Percentiles rank a stretch among this genome's conserved stretches.
Conservation (phyloP, 2,797 vertebrate genomes). For the Denticeps clupeoides region DNA sequence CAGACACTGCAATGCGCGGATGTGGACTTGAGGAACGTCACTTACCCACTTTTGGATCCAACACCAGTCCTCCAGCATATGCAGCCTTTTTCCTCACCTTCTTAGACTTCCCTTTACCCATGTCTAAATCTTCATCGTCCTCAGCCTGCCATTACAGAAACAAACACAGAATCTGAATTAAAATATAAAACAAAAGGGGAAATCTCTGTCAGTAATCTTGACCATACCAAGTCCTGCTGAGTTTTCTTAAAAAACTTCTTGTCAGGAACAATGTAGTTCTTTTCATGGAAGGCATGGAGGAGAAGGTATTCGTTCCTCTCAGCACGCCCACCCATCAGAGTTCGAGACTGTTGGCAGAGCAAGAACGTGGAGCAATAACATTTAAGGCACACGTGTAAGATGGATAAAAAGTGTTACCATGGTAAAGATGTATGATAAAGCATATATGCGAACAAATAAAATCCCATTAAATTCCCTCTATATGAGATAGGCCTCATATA, state of each 20-base stretch:
- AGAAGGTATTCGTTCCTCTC: constrained; percentile 93
- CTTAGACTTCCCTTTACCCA: constrained; percentile 68
- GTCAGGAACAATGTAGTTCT: constrained; percentile 91
- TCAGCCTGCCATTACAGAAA: constrained; percentile 53
- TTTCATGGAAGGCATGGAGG: constrained; percentile 93
- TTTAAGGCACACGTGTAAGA: no score
- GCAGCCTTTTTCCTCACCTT: constrained; percentile 83
- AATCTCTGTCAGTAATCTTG: not conserved
- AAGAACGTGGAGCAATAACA: no score
- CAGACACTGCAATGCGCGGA: no score
- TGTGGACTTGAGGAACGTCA: not conserved
- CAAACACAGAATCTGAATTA: not conserved
- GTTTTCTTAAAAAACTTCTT: constrained; percentile 80
- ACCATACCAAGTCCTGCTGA: constrained; percentile 64
- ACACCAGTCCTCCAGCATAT: constrained; percentile 89
- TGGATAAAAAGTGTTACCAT: no score
- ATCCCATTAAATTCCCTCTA: no score
- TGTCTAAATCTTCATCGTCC: constrained; percentile 73
- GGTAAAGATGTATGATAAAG: no score
- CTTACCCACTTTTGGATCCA: constrained; percentile 98
- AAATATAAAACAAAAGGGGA: not conserved
- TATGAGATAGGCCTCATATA: no score
- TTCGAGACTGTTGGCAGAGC: constrained; percentile 69
- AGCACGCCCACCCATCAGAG: constrained; percentile 88
- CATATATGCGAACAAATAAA: no score